phyloP scores from a whole-genome alignment of 2,797 vertebrate genomes.

The Alca torda region DNA sequence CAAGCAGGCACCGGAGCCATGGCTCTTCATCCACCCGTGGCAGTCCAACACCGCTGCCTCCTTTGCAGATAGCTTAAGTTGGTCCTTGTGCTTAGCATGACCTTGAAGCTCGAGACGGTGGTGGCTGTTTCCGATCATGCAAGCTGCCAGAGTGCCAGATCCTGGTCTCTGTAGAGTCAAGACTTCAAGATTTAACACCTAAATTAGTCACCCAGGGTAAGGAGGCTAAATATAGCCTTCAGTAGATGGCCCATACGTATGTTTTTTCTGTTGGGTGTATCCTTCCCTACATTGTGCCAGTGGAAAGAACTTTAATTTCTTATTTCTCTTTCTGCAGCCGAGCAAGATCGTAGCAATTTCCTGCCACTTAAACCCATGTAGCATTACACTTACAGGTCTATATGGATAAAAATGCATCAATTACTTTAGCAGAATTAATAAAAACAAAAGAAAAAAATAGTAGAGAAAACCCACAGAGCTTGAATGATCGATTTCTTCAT shows the following conservation, averaged over 20 bases:
- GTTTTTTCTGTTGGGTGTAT: conserved; percentile 48
- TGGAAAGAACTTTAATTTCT: conserved; percentile 14
- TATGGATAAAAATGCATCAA: not conserved
- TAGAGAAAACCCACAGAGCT: not conserved
- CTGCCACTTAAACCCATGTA: not conserved
- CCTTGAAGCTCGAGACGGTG: not conserved
- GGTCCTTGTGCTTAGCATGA: not conserved
- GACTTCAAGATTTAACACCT: not conserved
- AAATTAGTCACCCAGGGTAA: not conserved
- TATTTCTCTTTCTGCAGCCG: not conserved
- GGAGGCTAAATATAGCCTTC: not conserved
- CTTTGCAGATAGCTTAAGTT: not conserved
- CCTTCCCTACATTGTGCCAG: conserved; percentile 26
- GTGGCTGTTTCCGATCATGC: not conserved
- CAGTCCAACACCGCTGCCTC: not conserved
- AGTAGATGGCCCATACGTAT: not conserved
- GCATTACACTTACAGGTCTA: not conserved
- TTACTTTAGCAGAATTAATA: conserved; percentile 6
- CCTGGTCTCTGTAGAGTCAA: not conserved
- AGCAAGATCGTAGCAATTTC: not conserved
- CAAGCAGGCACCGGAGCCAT: not conserved
- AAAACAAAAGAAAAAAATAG: not conserved
- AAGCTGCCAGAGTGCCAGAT: not conserved
- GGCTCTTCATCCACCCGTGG: not conserved
- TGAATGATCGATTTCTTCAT: conserved; percentile 8